A percentile compares a stretch with the other conserved stretches of the same genome.
Conservation (phyloP, 2,797 vertebrate species). For the Hoplostethus mediterraneus region DNA sequence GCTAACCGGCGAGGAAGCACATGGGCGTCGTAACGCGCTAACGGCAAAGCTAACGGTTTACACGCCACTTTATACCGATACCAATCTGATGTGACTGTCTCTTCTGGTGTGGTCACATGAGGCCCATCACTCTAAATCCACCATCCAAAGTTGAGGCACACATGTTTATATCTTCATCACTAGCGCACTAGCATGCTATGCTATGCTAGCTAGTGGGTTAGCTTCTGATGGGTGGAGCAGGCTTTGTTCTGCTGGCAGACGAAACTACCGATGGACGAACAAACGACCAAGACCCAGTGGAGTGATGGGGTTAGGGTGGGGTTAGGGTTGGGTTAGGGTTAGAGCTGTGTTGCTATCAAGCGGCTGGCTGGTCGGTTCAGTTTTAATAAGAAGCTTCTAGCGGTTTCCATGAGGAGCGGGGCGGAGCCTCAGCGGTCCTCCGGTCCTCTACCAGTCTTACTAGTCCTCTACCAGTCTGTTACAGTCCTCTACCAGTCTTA, state of each 20-base stretch:
- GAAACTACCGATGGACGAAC: too few relatives aligned
- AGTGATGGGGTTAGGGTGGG: too few relatives aligned
- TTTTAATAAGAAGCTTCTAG: conserved; percentile 73
- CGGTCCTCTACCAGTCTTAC: too few relatives aligned
- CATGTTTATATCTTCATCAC: background rate
- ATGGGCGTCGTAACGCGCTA: conserved; percentile 58
- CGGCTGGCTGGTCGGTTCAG: too few relatives aligned
- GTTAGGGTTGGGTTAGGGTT: too few relatives aligned
- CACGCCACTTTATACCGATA: background rate
- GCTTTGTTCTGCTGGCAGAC: conserved; percentile 49
- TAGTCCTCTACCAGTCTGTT: too few relatives aligned
- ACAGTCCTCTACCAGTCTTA: too few relatives aligned
- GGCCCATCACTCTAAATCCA: too few relatives aligned
- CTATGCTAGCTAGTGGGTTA: conserved; percentile 35
- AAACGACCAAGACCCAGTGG: too few relatives aligned
- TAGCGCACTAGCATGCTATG: conserved; percentile 29
- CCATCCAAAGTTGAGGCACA: too few relatives aligned
- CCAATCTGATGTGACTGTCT: background rate
- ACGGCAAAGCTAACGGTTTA: conserved; percentile 35
- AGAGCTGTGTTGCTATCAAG: too few relatives aligned
- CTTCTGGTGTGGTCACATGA: fast-evolving
- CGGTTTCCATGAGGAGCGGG: conserved; percentile 70
- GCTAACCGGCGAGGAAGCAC: conserved; percentile 72
- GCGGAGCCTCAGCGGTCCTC: conserved; percentile 17
- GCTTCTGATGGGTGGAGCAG: background rate